A percentile compares a stretch with the other conserved stretches of the same genome.
These are phyloP conservation scores for Sardinella longiceps DNA, from an alignment of 2,797 vertebrate species.

Conservation along the genomic window DNA sequence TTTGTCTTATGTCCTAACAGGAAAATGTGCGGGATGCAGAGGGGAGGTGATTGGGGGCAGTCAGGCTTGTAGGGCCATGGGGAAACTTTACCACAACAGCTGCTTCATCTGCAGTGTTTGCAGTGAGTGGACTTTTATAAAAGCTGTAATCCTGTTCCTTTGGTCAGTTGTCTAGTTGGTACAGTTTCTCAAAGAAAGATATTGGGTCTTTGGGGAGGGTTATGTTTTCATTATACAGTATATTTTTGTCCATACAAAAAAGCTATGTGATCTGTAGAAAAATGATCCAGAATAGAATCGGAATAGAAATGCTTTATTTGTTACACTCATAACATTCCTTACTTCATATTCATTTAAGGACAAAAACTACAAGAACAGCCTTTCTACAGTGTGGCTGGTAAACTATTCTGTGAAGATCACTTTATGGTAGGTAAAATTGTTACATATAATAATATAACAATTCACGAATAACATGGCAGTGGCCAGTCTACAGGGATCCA, in stretches of 20 bases:
- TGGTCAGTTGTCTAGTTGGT: neutral
- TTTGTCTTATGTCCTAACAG: slow-evolving; percentile 60
- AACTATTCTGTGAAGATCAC: slow-evolving; percentile 68
- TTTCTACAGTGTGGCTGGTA: slow-evolving; percentile 65
- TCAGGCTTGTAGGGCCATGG: slow-evolving; percentile 97
- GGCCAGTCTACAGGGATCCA: no score
- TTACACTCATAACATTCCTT: slow-evolving; percentile 18
- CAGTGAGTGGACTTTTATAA: slow-evolving; percentile 79
- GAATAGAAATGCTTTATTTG: no score
- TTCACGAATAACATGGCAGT: no score
- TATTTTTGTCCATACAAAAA: no score
- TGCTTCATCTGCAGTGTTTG: slow-evolving; percentile 97
- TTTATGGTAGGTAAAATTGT: slow-evolving; percentile 54
- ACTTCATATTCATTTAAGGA: slow-evolving; percentile 50
- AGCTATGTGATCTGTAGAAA: no score
- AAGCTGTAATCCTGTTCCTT: neutral
- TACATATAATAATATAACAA: no score
- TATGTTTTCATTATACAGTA: no score
- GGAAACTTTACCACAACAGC: slow-evolving; percentile 90
- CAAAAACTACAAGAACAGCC: slow-evolving; percentile 59
- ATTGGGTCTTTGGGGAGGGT: no score
- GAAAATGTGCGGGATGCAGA: slow-evolving; percentile 90
- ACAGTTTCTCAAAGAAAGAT: neutral
- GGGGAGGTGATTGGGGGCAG: slow-evolving; percentile 88
- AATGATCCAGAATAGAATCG: no score